Evolutionary conservation across 2,797 vertebrate species (phyloP).

Genomic region (Clarias pachynema): DNA sequence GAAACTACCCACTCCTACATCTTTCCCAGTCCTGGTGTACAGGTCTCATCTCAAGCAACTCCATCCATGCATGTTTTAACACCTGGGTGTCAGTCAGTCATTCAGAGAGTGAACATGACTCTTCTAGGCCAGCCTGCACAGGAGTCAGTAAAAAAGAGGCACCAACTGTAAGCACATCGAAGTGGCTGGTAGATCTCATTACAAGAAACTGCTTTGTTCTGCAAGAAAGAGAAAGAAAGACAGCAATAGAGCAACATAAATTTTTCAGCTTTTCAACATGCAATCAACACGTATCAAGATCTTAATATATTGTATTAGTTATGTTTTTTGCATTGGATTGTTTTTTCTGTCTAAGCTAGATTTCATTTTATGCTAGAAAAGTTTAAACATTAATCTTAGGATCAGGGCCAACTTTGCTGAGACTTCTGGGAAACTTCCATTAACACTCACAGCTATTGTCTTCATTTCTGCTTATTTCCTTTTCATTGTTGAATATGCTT

Average conservation of each 20-base stretch:
- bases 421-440: slow-evolving; percentile 18
- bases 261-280: neutral
- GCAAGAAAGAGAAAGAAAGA: slow-evolving; percentile 57
- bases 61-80: slow-evolving; percentile 27
- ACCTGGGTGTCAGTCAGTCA: slow-evolving; percentile 13
- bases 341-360: neutral
- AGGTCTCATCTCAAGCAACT: neutral
- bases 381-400: neutral
- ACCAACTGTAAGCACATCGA: slow-evolving; percentile 76
- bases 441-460: slow-evolving; percentile 11
- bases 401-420: neutral
- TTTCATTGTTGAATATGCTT: slow-evolving; percentile 36
- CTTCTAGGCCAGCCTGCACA: slow-evolving; percentile 35
- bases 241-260: neutral
- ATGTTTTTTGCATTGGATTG: neutral
- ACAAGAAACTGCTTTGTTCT: slow-evolving; percentile 72
- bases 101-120: slow-evolving; percentile 28
- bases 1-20: neutral
- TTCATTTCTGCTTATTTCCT: neutral
- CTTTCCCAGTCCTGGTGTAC: neutral
- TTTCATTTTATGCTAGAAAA: neutral
- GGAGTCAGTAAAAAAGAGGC: slow-evolving; percentile 56
- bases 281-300: neutral
- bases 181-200: slow-evolving; percentile 74
- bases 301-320: neutral